Evolutionary conservation across 2,888 invertebrate genomes (phyloP).

Genomic region (Choristoneura rosaceana): DNA sequence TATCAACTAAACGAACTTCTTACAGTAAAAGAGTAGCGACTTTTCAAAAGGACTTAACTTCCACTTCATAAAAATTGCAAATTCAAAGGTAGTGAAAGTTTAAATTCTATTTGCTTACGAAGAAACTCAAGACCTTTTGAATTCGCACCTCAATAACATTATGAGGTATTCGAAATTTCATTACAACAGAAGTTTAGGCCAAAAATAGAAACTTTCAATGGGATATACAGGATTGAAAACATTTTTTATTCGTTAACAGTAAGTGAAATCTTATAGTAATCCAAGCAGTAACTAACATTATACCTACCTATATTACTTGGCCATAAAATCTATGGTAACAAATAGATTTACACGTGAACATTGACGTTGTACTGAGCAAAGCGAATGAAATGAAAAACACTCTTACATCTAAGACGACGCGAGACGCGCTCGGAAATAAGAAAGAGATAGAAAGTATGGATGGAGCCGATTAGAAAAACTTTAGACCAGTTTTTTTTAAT

Average conservation of each 20-base stretch:
- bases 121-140: not conserved
- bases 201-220: conserved; percentile 55
- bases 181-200: conserved; percentile 64
- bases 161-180: conserved; percentile 52
- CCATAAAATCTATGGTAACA: conserved; percentile 83
- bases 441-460: conserved; percentile 59
- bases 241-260: conserved; percentile 47
- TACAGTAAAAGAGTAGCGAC: conserved; percentile 44
- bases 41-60: not conserved
- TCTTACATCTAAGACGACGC: conserved; percentile 35
- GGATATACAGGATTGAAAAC: conserved; percentile 43
- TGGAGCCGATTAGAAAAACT: conserved; percentile 66
- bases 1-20: conserved; percentile 47
- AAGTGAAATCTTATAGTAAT: conserved; percentile 74
- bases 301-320: conserved; percentile 78
- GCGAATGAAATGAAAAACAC: conserved; percentile 53
- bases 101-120: not conserved
- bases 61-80: not conserved
- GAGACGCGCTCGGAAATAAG: conserved; percentile 45
- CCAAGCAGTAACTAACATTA: conserved; percentile 73
- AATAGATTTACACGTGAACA: conserved; percentile 70
- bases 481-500: not conserved
- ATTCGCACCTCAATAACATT: conserved; percentile 44
- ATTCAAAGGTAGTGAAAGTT: not conserved
- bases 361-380: conserved; percentile 72